Evolutionary conservation across 2,113 vertebrate species (phyloP).

Genomic region (Meriones unguiculatus): DNA sequence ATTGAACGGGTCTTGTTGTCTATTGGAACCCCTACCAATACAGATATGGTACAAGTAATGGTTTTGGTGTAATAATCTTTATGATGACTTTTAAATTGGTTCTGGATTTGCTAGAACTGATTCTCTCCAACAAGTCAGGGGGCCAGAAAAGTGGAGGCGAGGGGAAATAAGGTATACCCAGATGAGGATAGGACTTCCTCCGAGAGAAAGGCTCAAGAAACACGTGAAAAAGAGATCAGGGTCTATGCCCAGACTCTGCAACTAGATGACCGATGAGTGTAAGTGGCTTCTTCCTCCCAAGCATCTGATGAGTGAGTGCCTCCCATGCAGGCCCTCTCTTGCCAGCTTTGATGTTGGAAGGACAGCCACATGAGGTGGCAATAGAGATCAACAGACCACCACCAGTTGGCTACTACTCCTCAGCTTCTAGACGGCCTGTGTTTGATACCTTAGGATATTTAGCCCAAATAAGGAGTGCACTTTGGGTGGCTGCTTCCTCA

Average conservation of each 20-base stretch:
- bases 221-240: background rate
- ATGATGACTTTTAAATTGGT: background rate
- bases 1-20: background rate
- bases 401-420: background rate
- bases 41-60: background rate
- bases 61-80: background rate
- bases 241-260: background rate
- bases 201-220: background rate
- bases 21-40: background rate
- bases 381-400: background rate
- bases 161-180: conserved; percentile 58
- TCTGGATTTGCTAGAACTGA: background rate
- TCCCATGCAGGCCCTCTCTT: background rate
- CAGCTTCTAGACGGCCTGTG: background rate
- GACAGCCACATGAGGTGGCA: background rate
- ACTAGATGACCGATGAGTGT: background rate
- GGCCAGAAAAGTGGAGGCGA: background rate
- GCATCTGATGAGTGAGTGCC: conserved; percentile 87
- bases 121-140: background rate
- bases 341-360: background rate
- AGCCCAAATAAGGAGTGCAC: background rate
- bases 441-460: background rate
- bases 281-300: conserved; percentile 86
- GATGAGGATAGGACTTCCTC: background rate
- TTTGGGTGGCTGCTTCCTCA: background rate